Evolutionary conservation across 2,797 vertebrate species (phyloP).

Genomic region (Aotus griseimembra): DNA sequence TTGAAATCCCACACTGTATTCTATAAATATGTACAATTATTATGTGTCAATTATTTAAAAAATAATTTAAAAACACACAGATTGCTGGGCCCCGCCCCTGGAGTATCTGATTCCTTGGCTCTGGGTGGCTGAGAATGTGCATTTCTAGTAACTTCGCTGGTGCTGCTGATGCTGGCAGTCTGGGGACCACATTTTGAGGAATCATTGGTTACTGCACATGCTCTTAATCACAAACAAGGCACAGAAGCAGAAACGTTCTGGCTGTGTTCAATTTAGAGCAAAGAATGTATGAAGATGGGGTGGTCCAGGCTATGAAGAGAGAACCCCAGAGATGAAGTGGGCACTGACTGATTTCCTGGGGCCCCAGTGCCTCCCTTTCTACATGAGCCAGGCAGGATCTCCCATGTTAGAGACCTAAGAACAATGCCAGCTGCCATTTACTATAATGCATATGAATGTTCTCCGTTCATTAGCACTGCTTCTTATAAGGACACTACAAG

Average conservation of each 20-base stretch:
- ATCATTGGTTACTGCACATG: neutral
- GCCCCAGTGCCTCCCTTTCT: neutral
- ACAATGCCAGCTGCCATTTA: neutral
- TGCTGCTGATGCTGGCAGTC: neutral
- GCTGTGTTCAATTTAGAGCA: neutral
- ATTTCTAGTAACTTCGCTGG: neutral
- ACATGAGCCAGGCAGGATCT: neutral
- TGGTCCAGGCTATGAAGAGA: neutral
- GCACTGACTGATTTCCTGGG: neutral
- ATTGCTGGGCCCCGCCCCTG: neutral
- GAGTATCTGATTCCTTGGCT: neutral
- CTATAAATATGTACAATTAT: neutral
- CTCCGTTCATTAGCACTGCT: neutral
- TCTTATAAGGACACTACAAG: neutral
- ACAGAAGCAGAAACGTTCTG: neutral
- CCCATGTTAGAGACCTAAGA: neutral
- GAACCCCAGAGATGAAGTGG: neutral
- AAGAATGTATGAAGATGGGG: neutral
- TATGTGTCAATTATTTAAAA: neutral
- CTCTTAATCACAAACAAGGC: neutral
- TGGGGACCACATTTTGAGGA: neutral
- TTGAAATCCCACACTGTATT: neutral
- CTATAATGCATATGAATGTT: accelerated
- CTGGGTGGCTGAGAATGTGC: neutral
- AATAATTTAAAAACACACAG: neutral